phyloP scores from a whole-genome alignment of 2,888 invertebrate genomes.

The Ellobium chinense region DNA sequence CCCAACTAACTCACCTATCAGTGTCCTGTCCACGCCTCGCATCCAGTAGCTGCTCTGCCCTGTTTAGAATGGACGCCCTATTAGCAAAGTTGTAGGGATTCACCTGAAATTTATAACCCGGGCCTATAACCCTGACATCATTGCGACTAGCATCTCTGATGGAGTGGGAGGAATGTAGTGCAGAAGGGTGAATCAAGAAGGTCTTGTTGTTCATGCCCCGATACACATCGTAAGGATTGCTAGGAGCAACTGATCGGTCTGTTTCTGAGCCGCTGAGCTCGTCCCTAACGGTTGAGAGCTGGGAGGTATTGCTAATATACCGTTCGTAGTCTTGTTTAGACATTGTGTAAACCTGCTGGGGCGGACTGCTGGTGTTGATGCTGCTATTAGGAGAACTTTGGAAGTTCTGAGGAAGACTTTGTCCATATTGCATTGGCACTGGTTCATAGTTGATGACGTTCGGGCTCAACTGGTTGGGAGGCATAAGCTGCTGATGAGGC shows the following conservation, averaged over 20 bases:
- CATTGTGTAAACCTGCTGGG: slow-evolving; percentile 11
- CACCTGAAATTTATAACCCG: slow-evolving; percentile 34
- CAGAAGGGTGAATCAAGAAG: not conserved
- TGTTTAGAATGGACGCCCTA: slow-evolving; percentile 36
- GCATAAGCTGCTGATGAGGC: not conserved
- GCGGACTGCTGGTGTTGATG: not conserved
- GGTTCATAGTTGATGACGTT: too few relatives aligned
- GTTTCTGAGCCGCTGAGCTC: not conserved
- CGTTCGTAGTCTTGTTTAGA: slow-evolving; percentile 34
- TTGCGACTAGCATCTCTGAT: not conserved
- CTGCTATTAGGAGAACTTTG: not conserved
- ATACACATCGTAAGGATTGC: not conserved
- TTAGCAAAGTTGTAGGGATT: slow-evolving; percentile 24
- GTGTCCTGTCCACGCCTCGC: slow-evolving; percentile 20
- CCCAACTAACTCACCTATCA: slow-evolving; percentile 35
- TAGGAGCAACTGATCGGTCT: not conserved
- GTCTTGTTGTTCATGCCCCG: not conserved
- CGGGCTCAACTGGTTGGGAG: too few relatives aligned
- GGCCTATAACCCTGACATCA: not conserved
- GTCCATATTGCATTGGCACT: not conserved
- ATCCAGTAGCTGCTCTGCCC: slow-evolving; percentile 35
- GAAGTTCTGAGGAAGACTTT: not conserved
- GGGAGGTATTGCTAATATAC: slow-evolving; percentile 16
- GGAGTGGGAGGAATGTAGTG: not conserved
- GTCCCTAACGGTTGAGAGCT: slow-evolving; percentile 24